Evolutionary conservation across 2,113 vertebrate genomes (phyloP).

Genomic region (Lathamus discolor): DNA sequence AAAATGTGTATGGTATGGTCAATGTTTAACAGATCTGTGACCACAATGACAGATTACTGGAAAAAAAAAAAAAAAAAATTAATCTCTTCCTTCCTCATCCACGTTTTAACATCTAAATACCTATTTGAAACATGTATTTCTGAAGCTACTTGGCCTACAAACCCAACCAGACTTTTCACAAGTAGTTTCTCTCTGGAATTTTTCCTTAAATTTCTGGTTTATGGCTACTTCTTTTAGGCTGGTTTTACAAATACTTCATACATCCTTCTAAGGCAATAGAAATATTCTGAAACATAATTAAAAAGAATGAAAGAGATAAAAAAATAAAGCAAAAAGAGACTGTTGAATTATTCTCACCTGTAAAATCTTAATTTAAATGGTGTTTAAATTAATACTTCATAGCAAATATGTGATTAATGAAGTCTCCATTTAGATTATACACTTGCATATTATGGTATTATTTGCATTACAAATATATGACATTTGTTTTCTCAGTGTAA

Average conservation of each 20-base stretch:
- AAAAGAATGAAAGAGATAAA: neutral
- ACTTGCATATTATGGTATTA: neutral
- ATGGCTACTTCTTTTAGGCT: neutral
- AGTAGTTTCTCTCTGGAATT: neutral
- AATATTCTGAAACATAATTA: neutral
- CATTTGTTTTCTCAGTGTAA: neutral
- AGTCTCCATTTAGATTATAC: neutral
- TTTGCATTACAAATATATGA: neutral
- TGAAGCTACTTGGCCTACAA: neutral
- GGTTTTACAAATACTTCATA: neutral
- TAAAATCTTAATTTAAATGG: neutral
- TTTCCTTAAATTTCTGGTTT: neutral
- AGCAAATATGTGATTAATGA: neutral
- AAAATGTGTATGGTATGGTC: neutral
- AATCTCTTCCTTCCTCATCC: neutral
- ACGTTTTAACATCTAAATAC: neutral
- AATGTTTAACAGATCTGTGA: neutral
- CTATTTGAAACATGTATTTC: neutral
- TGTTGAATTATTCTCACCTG: neutral
- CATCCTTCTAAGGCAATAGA: neutral
- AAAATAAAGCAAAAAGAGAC: neutral
- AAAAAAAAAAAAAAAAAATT: neutral
- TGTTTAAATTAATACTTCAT: conserved; percentile 14
- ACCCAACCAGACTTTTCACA: neutral
- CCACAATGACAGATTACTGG: neutral